Conservation (phyloP, 2,113 vertebrate species). For the Ailuropoda melanoleuca region DNA sequence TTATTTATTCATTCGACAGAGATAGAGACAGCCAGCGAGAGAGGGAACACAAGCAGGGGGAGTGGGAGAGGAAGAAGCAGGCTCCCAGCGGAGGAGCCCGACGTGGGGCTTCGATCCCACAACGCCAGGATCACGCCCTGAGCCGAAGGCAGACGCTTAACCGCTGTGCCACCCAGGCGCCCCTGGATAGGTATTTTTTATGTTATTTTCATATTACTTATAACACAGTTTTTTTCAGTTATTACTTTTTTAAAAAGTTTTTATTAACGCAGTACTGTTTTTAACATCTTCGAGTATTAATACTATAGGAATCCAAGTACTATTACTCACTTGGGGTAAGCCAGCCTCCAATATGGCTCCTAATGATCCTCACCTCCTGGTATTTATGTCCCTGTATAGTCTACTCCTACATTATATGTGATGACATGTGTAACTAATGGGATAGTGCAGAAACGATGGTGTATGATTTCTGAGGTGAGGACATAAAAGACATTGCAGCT, state of each 20-base stretch:
- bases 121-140: neutral
- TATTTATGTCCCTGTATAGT: neutral
- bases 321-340: neutral
- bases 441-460: neutral
- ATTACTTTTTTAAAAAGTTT: neutral
- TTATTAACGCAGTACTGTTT: neutral
- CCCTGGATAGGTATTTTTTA: too few species aligned
- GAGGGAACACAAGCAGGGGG: neutral
- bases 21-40: neutral
- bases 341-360: neutral
- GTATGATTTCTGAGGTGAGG: neutral
- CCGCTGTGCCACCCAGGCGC: neutral
- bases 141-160: neutral
- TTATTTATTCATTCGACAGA: neutral
- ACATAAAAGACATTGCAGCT: neutral
- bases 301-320: neutral
- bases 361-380: neutral
- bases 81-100: too few species aligned
- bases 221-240: too few species aligned
- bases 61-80: neutral
- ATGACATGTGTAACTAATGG: neutral
- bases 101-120: neutral
- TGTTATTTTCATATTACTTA: too few species aligned
- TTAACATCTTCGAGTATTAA: neutral
- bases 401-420: neutral